Base-by-base conservation (phyloP, 2,888 invertebrate species). In the Resseliella maxima region DNA sequence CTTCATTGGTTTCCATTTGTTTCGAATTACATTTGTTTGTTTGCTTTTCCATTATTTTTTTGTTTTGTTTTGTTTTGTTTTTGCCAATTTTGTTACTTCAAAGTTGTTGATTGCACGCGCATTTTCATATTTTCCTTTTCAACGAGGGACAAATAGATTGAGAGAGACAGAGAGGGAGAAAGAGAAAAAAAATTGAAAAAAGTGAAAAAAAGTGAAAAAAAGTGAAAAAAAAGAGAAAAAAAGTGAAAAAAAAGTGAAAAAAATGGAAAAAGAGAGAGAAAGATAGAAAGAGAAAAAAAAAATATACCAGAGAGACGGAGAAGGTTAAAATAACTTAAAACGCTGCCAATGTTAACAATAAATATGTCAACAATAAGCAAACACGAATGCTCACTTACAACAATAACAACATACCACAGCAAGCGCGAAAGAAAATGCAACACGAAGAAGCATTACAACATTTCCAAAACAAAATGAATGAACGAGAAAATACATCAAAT, bases 301-400 rank as follows among this genome's bases (percentile, higher is more conserved):
- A n/a, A n/a, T n/a, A n/a, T n/a, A n/a, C n/a, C n/a, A n/a, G n/a
- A n/a, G n/a, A n/a, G n/a, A n/a, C n/a, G n/a, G n/a, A 31, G 31
- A 72, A 72, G 72, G 72, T 72, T 72, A 72, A 72, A 72, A 72
- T 72, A 72, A 72, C 72, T 72, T 72, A n/a, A 72, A 72, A 72
- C 31, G 31, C 35, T 72, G 6, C 12, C 72, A 72, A 72, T 31
- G 72, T n/a, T n/a, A 72, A 72, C 72, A 72, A 72, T 72, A 72
- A 72, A 72, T 35, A 72, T 72, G 72, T 72, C 72, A 72, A 72
- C 72, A 72, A 72, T 72, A 72, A 72, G 72, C 15, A 72, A 72
- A 72, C 72, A 72, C 72, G 72, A 72, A 72, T 72, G 72, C 72
- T 72, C 72, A 72, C 72, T 72, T 72, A 10, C 59, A 59, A 2